These are phyloP conservation scores for Campoplex capitator DNA, from an alignment of 2,888 invertebrate genomes.

Conservation along the genomic window DNA sequence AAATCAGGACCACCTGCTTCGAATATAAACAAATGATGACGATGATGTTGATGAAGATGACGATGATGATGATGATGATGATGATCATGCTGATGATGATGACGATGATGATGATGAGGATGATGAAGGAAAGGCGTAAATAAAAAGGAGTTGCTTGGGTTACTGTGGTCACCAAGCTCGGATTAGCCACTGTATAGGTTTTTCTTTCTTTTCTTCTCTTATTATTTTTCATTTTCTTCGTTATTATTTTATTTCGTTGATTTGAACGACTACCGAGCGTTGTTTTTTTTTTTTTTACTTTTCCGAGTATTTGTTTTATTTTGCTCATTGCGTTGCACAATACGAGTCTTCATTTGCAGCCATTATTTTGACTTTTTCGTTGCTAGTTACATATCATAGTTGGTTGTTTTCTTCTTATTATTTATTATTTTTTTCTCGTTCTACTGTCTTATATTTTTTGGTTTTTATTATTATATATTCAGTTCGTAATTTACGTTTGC, in stretches of 20 bases:
- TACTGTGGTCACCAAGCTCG: slow-evolving; percentile 84
- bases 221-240: slow-evolving; percentile 69
- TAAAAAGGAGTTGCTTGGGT: slow-evolving; percentile 81
- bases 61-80: slow-evolving; percentile 25
- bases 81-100: slow-evolving; percentile 6
- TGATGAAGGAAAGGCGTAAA: slow-evolving; percentile 56
- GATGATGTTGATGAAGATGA: slow-evolving; percentile 10
- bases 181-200: slow-evolving; percentile 80
- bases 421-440: slow-evolving; percentile 69
- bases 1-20: slow-evolving; percentile 70
- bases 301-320: slow-evolving; percentile 64
- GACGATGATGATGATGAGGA: slow-evolving; percentile 35
- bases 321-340: slow-evolving; percentile 74
- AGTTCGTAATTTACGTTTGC: slow-evolving; percentile 68
- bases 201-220: slow-evolving; percentile 61
- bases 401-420: slow-evolving; percentile 57
- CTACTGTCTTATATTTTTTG: slow-evolving; percentile 61
- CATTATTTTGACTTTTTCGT: slow-evolving; percentile 68
- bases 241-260: slow-evolving; percentile 55
- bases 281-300: slow-evolving; percentile 42
- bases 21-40: slow-evolving; percentile 8
- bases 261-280: slow-evolving; percentile 33
- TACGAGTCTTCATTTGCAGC: slow-evolving; percentile 68
- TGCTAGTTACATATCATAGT: slow-evolving; percentile 66
- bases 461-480: slow-evolving; percentile 48